phyloP scores from a whole-genome alignment of 1,140 invertebrate genomes.

The Myzus persicae region DNA sequence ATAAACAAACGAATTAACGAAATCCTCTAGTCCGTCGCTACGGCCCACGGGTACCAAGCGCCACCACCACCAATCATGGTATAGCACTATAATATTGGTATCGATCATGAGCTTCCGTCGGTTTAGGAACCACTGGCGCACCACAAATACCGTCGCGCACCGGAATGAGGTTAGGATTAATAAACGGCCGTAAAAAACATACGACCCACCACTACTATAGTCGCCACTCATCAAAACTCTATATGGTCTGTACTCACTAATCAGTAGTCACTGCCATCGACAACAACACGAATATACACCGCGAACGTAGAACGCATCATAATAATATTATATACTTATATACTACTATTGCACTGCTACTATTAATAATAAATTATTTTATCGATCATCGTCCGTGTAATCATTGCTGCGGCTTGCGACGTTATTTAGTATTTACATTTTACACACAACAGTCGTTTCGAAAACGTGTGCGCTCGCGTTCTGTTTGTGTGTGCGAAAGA shows the following conservation, averaged over 20 bases:
- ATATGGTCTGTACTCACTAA: background rate
- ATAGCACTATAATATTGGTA: background rate
- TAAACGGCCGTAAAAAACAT: constrained; percentile 37
- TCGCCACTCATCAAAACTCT: background rate
- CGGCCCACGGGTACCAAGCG: background rate
- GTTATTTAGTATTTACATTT: background rate
- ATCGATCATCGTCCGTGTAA: background rate
- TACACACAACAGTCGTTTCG: background rate
- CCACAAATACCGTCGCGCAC: background rate
- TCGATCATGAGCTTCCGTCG: background rate
- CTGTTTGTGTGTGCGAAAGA: background rate
- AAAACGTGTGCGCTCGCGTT: background rate
- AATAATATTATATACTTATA: background rate
- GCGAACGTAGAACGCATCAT: background rate
- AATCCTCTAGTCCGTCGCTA: background rate
- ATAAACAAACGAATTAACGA: background rate
- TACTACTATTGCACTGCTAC: background rate
- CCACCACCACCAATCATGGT: background rate
- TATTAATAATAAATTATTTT: background rate
- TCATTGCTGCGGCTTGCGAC: background rate
- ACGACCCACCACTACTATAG: constrained; percentile 1
- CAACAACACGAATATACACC: background rate
- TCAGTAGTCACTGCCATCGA: background rate
- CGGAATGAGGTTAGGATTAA: constrained; percentile 53
- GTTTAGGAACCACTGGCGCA: constrained; percentile 26